Percentiles rank a stretch among this genome's conserved stretches.
Conservation (phyloP, 2,888 invertebrate species). For the Lepidonotus clava region DNA sequence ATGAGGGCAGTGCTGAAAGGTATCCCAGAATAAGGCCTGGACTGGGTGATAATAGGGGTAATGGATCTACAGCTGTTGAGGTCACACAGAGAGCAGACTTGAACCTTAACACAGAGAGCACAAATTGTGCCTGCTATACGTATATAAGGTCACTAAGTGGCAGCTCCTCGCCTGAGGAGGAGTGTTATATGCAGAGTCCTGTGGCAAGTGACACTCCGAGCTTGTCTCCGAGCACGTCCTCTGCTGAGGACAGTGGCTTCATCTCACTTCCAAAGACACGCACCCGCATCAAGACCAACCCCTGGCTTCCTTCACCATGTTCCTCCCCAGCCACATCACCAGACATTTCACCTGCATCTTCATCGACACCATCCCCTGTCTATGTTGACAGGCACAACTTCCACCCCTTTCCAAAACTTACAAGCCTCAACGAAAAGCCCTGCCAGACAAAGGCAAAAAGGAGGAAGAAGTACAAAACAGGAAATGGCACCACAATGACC, state of each 20-base stretch:
- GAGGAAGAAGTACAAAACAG: neutral
- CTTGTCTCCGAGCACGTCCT: neutral
- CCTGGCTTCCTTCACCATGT: constrained; percentile 59
- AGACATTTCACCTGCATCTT: constrained; percentile 48
- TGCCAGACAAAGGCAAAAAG: neutral
- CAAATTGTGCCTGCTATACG: constrained; percentile 54
- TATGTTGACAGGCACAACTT: neutral
- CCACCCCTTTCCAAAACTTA: neutral
- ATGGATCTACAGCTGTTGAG: too few species aligned
- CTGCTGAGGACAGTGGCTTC: constrained; percentile 51
- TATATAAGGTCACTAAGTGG: neutral
- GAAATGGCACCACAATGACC: neutral
- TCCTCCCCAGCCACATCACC: constrained; percentile 51
- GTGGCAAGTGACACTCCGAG: neutral
- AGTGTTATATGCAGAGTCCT: neutral
- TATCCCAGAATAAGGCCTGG: neutral
- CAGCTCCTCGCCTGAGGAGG: too few species aligned
- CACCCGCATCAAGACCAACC: constrained; percentile 59
- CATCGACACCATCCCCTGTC: neutral
- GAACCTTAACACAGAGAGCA: neutral
- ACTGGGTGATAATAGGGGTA: neutral
- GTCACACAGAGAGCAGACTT: neutral
- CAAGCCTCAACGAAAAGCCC: neutral
- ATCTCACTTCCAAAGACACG: constrained; percentile 57
- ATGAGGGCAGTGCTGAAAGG: neutral